A percentile compares a stretch with the other conserved stretches of the same genome.
phyloP scores from a whole-genome alignment of 2,888 invertebrate genomes.

The Protodeltote pygarga region DNA sequence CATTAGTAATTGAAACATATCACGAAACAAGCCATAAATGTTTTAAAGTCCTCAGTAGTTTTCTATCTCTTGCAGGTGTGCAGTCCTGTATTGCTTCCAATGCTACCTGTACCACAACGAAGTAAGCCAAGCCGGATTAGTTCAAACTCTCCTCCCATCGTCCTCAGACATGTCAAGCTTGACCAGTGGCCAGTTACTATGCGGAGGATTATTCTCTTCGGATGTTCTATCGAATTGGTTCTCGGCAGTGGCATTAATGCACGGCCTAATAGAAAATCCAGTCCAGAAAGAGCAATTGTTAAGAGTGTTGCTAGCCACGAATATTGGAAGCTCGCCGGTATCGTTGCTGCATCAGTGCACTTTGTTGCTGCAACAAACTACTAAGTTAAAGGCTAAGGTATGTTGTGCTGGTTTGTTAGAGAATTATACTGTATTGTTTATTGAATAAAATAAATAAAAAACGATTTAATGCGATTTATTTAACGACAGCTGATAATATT shows the following conservation, averaged over 20 bases:
- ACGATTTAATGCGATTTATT: too few relatives aligned
- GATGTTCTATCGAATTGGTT: conserved; percentile 98
- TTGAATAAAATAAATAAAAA: too few relatives aligned
- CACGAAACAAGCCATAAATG: too few relatives aligned
- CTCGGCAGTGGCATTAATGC: conserved; percentile 95
- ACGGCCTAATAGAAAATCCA: conserved; percentile 95
- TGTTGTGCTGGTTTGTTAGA: not conserved
- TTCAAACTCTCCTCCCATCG: conserved; percentile 97
- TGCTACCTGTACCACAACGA: conserved; percentile 98
- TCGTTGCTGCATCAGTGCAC: conserved; percentile 96
- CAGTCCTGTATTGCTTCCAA: conserved; percentile 98
- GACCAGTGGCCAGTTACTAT: conserved; percentile 95
- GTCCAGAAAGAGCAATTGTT: conserved; percentile 96
- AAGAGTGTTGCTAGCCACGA: conserved; percentile 95
- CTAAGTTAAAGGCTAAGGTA: conserved; percentile 92
- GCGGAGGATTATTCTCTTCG: conserved; percentile 95
- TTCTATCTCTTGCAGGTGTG: conserved; percentile 93
- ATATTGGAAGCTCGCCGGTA: conserved; percentile 93
- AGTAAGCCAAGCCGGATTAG: conserved; percentile 94
- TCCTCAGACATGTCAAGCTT: conserved; percentile 91
- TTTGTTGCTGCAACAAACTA: conserved; percentile 93
- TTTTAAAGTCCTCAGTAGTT: too few relatives aligned
- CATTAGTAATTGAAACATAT: too few relatives aligned
- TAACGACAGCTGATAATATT: too few relatives aligned
- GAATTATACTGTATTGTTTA: not conserved